Evolutionary conservation across 2,113 vertebrate species (phyloP).

Genomic region (Syrrhaptes paradoxus): DNA sequence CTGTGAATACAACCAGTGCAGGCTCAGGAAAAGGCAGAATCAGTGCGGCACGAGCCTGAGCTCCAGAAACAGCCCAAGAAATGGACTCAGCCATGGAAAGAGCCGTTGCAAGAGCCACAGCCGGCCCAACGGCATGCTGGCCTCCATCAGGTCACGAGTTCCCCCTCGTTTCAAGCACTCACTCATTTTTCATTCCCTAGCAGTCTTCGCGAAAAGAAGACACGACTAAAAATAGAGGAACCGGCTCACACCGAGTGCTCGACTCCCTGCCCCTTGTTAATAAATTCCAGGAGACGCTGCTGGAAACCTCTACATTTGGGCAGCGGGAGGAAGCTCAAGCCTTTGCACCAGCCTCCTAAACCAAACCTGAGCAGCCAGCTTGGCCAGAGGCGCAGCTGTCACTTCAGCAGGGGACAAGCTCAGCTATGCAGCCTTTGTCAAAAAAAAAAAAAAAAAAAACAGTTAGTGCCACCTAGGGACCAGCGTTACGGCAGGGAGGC

Average conservation of each 20-base stretch:
- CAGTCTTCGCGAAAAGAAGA: neutral
- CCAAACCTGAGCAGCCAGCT: neutral
- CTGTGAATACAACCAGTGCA: neutral
- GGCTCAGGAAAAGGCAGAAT: neutral
- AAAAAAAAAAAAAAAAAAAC: constrained; percentile 29
- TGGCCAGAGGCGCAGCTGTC: neutral
- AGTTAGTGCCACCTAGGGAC: constrained; percentile 35
- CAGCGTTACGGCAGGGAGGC: neutral
- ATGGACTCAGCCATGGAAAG: neutral
- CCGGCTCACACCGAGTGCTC: neutral
- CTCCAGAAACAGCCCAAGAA: neutral
- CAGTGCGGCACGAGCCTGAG: neutral
- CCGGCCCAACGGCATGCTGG: neutral
- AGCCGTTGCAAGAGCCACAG: neutral
- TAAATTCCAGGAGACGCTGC: neutral
- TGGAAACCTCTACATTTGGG: neutral
- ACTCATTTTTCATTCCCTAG: neutral
- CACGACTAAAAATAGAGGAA: neutral
- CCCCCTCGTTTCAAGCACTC: neutral
- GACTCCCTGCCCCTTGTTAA: neutral
- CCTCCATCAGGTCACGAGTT: accelerated
- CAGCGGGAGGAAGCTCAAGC: neutral
- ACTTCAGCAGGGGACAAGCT: neutral
- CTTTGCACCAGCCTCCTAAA: neutral
- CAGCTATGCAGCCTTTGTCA: neutral